A percentile compares a stretch with the other conserved stretches of the same genome.
Evolutionary conservation across 2,113 vertebrate species (phyloP).

Genomic region (Malaclemys terrapin): DNA sequence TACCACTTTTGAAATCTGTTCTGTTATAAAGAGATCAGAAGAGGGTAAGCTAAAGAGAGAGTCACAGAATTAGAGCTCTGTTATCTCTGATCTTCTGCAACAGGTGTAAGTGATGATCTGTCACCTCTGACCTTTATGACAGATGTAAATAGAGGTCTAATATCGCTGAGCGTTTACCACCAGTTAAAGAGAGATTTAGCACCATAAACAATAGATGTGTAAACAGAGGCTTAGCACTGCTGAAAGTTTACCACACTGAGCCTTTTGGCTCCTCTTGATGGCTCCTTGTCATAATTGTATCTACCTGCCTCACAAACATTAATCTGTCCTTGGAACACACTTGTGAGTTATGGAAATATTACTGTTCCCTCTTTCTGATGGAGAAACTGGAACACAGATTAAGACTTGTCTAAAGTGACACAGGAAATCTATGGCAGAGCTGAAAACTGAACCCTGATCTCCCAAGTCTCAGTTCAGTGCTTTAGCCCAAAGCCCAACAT

Average conservation of each 20-base stretch:
- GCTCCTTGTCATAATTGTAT: background rate
- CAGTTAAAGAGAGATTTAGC: background rate
- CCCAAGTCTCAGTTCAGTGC: background rate
- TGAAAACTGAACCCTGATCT: background rate
- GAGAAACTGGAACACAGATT: background rate
- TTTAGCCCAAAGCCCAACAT: background rate
- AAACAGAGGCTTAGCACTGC: background rate
- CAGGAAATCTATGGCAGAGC: background rate
- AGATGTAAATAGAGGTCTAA: accelerated
- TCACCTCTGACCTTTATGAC: background rate
- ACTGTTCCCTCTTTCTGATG: background rate
- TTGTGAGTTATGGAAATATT: background rate
- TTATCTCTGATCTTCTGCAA: background rate
- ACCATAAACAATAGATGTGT: background rate
- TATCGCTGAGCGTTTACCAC: accelerated
- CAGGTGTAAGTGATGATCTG: background rate
- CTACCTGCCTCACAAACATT: background rate
- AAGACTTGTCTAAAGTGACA: background rate
- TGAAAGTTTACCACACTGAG: background rate
- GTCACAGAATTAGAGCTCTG: background rate
- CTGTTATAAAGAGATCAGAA: background rate
- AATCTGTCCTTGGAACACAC: background rate
- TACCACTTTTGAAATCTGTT: background rate
- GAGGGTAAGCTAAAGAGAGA: background rate
- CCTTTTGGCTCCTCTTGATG: background rate